Base-by-base conservation (phyloP, 1,140 invertebrate genomes). In the Acyrthosiphon pisum region DNA sequence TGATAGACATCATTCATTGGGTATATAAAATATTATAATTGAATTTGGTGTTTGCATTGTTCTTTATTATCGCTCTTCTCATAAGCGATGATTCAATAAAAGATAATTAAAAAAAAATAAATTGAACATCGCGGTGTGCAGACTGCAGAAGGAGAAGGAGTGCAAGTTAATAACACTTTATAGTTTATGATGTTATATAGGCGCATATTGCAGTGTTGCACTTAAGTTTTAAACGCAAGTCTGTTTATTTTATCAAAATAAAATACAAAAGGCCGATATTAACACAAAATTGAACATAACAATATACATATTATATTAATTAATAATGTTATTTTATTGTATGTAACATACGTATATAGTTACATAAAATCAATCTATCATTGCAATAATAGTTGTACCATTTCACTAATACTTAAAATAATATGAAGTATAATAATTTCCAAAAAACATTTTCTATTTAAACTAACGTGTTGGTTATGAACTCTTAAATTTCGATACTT, bases 21-120 rank as follows among this genome's bases (percentile, higher is more conserved):
- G 18, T 50, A 22, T 35, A n/a, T 18, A 88, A 53, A 50, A 89
- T 89, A 35, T 89, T 89, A 37, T 89, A 53, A 89, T 89, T 89
- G 87, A 89, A 89, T 89, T 89, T 53, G 35, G 22, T 11, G 48
- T 9, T 53, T 37, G n/a, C 48, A 53, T 89, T 89, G 87, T 89
- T 89, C 87, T 11, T 30, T 18, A n/a, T 46, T 26, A 86, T 84
- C 8, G 7, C 30, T 14, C 14, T 76, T 76, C 30, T 76, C 14
- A n/a, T n/a, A 14, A 18, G 6, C 60, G 30, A 76, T 76, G 30
- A 76, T 76, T 76, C 30, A 76, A 76, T 76, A 76, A 76, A 76
- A 76, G 3, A n/a, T n/a, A n/a, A 76, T 35, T 76, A 68, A 60
- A 68, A 76, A 76, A 68, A n/a, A 18, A n/a, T 30, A 6, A 4